Percentiles rank a stretch among this genome's conserved stretches.
These are phyloP conservation scores for Dryobotodes eremita DNA, from an alignment of 2,888 invertebrate genomes.

Conservation along the genomic window DNA sequence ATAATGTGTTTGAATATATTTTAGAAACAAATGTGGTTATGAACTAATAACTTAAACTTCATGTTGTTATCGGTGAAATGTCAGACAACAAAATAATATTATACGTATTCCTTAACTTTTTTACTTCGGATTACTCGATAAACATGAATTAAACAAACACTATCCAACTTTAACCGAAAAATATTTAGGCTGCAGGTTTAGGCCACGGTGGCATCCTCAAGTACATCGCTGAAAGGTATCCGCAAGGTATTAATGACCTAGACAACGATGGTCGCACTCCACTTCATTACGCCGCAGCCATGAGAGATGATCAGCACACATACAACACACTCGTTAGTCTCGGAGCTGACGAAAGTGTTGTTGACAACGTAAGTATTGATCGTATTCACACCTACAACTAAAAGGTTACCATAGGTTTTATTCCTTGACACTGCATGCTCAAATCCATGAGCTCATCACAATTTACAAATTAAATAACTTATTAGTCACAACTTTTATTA, in stretches of 20 bases:
- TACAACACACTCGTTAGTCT: constrained; percentile 94
- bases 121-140: neutral
- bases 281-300: constrained; percentile 96
- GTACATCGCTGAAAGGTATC: constrained; percentile 93
- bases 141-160: neutral
- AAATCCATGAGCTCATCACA: constrained; percentile 5
- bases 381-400: neutral
- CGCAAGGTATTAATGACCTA: constrained; percentile 92
- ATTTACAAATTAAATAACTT: constrained; percentile 1
- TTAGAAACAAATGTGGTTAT: neutral
- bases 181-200: constrained; percentile 94
- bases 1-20: neutral
- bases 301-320: constrained; percentile 94
- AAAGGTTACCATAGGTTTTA: constrained; percentile 15
- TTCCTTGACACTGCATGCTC: constrained; percentile 39
- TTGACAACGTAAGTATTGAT: constrained; percentile 94
- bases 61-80: neutral
- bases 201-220: constrained; percentile 94
- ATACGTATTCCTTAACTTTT: neutral
- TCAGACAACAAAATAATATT: neutral
- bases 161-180: neutral
- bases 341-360: constrained; percentile 95
- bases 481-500: neutral
- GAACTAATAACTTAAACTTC: neutral
- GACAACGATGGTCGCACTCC: constrained; percentile 97